Base-by-base conservation (phyloP, 2,888 invertebrate species). In the Stramonita haemastoma region DNA sequence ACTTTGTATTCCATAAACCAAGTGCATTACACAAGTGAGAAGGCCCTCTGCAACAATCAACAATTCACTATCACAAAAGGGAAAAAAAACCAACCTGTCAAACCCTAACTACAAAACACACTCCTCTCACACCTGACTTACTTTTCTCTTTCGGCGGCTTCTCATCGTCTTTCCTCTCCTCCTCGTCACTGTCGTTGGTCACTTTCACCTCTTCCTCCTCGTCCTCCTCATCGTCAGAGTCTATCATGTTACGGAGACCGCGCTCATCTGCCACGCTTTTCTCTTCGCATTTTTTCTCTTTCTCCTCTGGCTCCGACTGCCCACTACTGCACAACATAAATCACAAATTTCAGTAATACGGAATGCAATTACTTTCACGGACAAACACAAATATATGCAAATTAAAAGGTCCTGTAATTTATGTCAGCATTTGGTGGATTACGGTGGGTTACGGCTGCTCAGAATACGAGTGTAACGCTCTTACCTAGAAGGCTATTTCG, bases 201-300 rank as follows among this genome's bases (percentile, higher is more conserved):
- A 94, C 91, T 22, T 95, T 92, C 17, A 92, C 92, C 56, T 93
- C 97, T 91, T 98, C 97, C 32, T 97, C 97, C 60, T 98, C 97
- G 46, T 98, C 98, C 89, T 97, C 97, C 36, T 94, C 94, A 26
- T 92, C 93, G 34, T 94, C 95, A 17, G 95, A 95, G 89, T 94
- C 94, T 34, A 99, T 96, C 77, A 99, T 96, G 95, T 98, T 98
- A 91, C 98, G 97, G 83, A 98, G 96, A 0, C 98, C 98, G 93
- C 97, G 98, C 95, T 99, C 98, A 94, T 99, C 98, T 0, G 98
- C 98, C 0, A 99, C 99, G 84, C 97, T 97, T 96, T 97, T 98
- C 95, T 98, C 97, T 95, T 98, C 98, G 96, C 97, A 98, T 81
- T 94, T n/a, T n/a, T n/a, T 93, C 57, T 92, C 90, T 87, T 93